phyloP scores from a whole-genome alignment of 2,888 invertebrate species.

The Syrista parreyssii region DNA sequence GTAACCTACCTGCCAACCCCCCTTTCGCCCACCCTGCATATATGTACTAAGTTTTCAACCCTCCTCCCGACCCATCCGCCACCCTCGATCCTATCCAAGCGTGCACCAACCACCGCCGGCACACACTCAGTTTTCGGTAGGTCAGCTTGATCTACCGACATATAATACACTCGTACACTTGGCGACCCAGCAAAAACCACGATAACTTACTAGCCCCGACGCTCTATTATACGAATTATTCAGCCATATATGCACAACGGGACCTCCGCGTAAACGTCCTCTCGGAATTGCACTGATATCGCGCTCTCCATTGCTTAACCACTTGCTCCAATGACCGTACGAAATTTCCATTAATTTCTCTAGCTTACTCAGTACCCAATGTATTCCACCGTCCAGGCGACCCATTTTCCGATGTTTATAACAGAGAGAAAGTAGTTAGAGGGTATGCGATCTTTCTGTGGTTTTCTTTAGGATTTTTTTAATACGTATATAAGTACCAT shows the following conservation, averaged over 20 bases:
- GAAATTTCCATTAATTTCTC: conserved; percentile 5
- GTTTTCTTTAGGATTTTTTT: neutral
- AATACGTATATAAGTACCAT: neutral
- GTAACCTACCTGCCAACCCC: conserved; percentile 54
- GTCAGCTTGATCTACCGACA: conserved; percentile 37
- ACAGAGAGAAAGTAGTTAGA: neutral
- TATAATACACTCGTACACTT: conserved; percentile 22
- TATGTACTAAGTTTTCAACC: conserved; percentile 14
- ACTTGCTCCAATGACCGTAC: neutral
- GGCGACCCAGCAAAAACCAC: conserved; percentile 27
- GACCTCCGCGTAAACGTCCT: conserved; percentile 8
- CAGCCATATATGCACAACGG: conserved; percentile 20
- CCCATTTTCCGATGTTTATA: neutral
- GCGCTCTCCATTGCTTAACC: neutral
- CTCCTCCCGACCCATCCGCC: conserved; percentile 7
- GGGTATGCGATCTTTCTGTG: neutral
- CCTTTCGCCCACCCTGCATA: conserved; percentile 19
- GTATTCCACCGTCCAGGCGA: neutral
- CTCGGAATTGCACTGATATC: conserved; percentile 15
- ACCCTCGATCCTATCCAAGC: conserved; percentile 17
- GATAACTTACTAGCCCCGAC: conserved; percentile 31
- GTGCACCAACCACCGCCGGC: conserved; percentile 15
- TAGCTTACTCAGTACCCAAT: neutral
- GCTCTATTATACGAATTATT: conserved; percentile 35
- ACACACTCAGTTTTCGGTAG: conserved; percentile 29